Conservation (phyloP, 2,113 vertebrate species). For the Hippolais icterina region DNA sequence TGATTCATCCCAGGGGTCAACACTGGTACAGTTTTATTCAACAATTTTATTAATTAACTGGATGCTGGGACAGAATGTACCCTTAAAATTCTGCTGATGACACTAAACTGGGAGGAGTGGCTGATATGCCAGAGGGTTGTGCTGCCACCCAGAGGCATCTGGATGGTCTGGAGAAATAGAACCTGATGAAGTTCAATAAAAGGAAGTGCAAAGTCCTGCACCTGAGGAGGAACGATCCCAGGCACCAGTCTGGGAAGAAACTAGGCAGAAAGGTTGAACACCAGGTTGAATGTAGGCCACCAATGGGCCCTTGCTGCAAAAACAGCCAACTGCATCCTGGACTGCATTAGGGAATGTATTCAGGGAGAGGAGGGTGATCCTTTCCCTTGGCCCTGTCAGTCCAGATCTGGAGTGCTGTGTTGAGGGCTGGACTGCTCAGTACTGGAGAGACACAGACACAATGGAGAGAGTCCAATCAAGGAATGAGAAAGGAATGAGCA, state of each 20-base stretch:
- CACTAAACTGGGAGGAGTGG: neutral
- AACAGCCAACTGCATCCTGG: neutral
- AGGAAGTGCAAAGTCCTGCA: neutral
- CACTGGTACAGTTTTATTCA: neutral
- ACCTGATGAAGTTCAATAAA: neutral
- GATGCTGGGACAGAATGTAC: neutral
- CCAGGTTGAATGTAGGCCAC: neutral
- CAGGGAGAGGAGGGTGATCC: neutral
- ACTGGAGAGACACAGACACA: neutral
- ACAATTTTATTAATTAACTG: neutral
- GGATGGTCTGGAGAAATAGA: neutral
- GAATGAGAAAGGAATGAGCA: neutral
- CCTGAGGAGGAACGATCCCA: neutral
- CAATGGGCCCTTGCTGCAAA: neutral
- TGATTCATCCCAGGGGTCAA: neutral
- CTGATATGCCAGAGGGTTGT: neutral
- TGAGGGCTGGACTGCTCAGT: neutral
- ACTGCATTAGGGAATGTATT: neutral
- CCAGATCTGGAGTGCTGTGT: neutral
- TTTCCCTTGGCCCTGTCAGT: neutral
- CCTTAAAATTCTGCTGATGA: neutral
- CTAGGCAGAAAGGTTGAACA: neutral
- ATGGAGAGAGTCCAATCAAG: neutral
- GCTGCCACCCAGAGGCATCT: neutral
- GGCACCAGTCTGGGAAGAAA: neutral